Base-by-base conservation (phyloP, 2,797 vertebrate species). In the Periophthalmus magnuspinnatus region DNA sequence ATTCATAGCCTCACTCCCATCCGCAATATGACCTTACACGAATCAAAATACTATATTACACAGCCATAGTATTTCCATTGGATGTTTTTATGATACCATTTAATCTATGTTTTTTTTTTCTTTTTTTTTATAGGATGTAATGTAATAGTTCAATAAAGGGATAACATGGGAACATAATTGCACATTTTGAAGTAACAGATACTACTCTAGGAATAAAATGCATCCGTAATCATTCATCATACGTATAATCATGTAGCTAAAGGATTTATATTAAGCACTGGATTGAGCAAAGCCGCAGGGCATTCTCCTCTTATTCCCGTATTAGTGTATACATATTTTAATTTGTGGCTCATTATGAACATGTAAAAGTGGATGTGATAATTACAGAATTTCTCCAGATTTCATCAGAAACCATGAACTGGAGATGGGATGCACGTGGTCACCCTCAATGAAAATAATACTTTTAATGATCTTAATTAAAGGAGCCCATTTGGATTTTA, bases 311-410 rank as follows among this genome's bases (percentile, higher is more conserved):
- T 33, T 59, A 21, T 33, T 74, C 78, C n/a, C 50, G 36, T 65
- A 52, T 74, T 33, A 66, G 13, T 28, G 6, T 16, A 74, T 79
- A 68, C 77, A 77, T 71, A 41, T 67, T 78, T 81, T 83, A 71
- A 80, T 74, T 76, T 34, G 79, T 70, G 38, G 75, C 48, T 77
- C 70, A 74, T 83, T 71, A 71, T 54, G 59, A 72, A 77, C 81
- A 75, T 75, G 47, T 78, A 62, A 81, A 59, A 69, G 24, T 38
- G 10, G 68, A 80, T 71, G 74, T 63, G 50, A 64, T 69, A 70
- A 32, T 70, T n/a, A 52, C 55, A 68, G 22, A 41, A n/a, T 71
- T 84, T 60, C 78, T 36, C 58, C 41, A 79, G 19, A 66, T 64
- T 69, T 77, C 62, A 52, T 58, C 68, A 50, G 55, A 71, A 38